Conservation (phyloP, 1,140 invertebrate genomes). For the Zaprionus vittiger region DNA sequence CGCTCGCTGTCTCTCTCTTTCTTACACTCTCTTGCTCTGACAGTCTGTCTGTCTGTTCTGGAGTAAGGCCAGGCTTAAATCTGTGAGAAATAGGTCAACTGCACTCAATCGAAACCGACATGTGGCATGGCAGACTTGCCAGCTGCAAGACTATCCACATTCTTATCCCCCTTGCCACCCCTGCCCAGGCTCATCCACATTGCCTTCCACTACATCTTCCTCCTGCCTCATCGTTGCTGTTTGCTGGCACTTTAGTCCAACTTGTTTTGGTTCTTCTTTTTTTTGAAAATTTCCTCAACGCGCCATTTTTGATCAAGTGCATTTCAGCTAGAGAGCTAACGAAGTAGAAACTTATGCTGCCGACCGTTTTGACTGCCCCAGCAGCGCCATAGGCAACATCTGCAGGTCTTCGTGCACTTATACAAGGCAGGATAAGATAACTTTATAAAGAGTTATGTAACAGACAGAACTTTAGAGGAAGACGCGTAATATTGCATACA, state of each 20-base stretch:
- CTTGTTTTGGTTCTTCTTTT: conserved; percentile 34
- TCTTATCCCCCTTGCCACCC: conserved; percentile 5
- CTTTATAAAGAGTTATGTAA: neutral
- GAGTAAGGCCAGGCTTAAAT: conserved; percentile 37
- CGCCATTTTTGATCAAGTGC: conserved; percentile 77
- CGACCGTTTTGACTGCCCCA: conserved; percentile 23
- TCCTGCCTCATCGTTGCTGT: conserved; percentile 10
- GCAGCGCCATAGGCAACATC: conserved; percentile 14
- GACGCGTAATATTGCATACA: too few species aligned
- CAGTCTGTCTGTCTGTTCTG: conserved; percentile 16
- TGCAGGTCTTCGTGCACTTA: conserved; percentile 6
- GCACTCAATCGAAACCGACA: conserved; percentile 67
- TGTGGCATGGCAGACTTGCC: conserved; percentile 50
- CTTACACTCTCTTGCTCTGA: neutral
- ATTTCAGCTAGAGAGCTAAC: conserved; percentile 64
- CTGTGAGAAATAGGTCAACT: conserved; percentile 63
- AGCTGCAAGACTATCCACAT: conserved; percentile 27
- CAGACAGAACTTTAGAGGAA: too few species aligned
- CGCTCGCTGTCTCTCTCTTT: neutral
- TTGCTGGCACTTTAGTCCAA: conserved; percentile 37
- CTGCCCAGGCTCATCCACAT: neutral
- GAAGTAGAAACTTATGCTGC: conserved; percentile 69
- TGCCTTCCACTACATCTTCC: neutral
- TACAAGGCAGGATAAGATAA: neutral
- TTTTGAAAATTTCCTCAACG: conserved; percentile 41